phyloP scores from a whole-genome alignment of 2,113 vertebrate genomes.

The Pongo pygmaeus region DNA sequence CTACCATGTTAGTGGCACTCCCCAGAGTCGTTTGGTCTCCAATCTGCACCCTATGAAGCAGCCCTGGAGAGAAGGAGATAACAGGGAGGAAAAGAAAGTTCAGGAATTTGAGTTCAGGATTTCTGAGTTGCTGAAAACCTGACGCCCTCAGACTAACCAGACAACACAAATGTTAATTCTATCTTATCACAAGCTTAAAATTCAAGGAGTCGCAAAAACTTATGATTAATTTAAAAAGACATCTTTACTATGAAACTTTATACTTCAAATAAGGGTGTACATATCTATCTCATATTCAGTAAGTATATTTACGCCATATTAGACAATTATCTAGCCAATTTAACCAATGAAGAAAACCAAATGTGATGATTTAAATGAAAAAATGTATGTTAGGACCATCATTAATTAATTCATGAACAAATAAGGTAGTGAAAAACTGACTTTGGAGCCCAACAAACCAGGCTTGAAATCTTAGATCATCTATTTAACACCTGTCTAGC shows the following conservation, averaged over 20 bases:
- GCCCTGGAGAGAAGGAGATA: neutral
- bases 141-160: neutral
- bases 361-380: slow-evolving; percentile 1
- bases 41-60: neutral
- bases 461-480: slow-evolving; percentile 33
- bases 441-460: neutral
- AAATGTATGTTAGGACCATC: neutral
- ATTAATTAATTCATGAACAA: slow-evolving; percentile 34
- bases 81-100: neutral
- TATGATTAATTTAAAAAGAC: neutral
- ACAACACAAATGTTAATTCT: neutral
- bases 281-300: neutral
- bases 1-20: neutral
- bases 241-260: neutral
- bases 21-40: neutral
- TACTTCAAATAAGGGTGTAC: neutral
- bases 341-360: slow-evolving; percentile 20
- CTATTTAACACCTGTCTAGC: neutral
- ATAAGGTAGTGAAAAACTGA: neutral
- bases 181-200: neutral
- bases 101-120: neutral
- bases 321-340: slow-evolving; percentile 28
- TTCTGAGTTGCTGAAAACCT: slow-evolving; percentile 17
- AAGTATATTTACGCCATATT: neutral
- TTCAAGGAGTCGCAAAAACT: neutral